Evolutionary conservation across 2,113 vertebrate genomes (phyloP).

Genomic region (Rhynchopsitta pachyrhyncha): DNA sequence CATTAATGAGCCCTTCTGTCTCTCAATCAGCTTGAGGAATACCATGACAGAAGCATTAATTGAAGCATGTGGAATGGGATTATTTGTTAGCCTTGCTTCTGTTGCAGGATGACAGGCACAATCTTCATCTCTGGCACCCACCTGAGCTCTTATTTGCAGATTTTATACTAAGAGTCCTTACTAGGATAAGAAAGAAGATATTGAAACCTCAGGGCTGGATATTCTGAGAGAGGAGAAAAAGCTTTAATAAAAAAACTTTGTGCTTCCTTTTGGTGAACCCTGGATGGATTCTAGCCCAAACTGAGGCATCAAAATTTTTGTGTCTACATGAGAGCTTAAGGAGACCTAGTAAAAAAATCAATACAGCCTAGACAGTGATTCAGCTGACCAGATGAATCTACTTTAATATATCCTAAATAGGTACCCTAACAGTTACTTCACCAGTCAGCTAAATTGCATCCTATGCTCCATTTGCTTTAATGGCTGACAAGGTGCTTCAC

Average conservation of each 20-base stretch:
- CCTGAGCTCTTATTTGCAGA: neutral
- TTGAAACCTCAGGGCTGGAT: neutral
- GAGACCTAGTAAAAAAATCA: neutral
- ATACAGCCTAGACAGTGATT: neutral
- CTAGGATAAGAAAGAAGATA: neutral
- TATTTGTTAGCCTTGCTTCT: neutral
- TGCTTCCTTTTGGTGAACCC: neutral
- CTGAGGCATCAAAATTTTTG: neutral
- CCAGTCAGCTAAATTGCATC: conserved; percentile 2
- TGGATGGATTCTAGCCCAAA: neutral
- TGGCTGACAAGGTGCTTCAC: conserved; percentile 5
- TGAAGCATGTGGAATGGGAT: neutral
- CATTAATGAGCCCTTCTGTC: neutral
- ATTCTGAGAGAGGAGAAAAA: neutral
- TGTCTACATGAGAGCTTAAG: neutral
- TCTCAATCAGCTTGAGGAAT: neutral
- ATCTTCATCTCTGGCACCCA: neutral
- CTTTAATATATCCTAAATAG: conserved; percentile 7
- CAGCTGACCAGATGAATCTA: neutral
- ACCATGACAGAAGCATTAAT: neutral
- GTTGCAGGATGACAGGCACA: neutral
- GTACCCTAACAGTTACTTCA: neutral
- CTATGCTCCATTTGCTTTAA: neutral
- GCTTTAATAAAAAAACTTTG: neutral
- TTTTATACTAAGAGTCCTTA: neutral